Evolutionary conservation across 2,888 invertebrate species (phyloP), one percentile per base, ranked within the genome.

Genomic region (Eulithis prunata): DNA sequence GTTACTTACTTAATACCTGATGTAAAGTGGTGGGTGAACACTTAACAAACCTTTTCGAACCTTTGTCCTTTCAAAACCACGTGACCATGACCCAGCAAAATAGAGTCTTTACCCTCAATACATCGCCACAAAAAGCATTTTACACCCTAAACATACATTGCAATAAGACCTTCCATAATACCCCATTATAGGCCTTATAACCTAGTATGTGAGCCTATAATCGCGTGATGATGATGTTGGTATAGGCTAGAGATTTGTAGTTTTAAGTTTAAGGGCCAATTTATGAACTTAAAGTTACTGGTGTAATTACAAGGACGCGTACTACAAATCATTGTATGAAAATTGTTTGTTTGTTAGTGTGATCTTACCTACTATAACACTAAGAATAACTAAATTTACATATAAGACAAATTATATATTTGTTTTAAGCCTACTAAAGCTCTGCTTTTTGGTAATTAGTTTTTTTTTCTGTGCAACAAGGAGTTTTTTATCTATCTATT

Each of bases 111-210:
- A 69, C 63, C 66, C 62, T 71, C 62, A 70, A 68, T 68, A 75
- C 71, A 72, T 71, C 74, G 68, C 77, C 71, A 77, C 76, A 79
- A 78, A 78, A 71, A 72, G 75, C 73, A 76, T 74, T n/a, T 75
- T 75, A 79, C 77, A 75, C 75, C 69, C 67, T 71, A 62, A 71
- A 68, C 71, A 76, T 58, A 76, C 72, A 69, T 64, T 58, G 64
- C 58, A 61, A 65, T 66, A 66, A 52, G 61, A 62, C 56, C 55
- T 58, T 58, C 10, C 41, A 11, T 56, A 57, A 52, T 47, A 68
- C 14, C 12, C 56, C 8, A 62, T 61, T 70, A 66, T 63, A 59
- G 55, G 32, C 65, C n/a, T 62, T 68, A 57, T 59, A 28, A 7
- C 53, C 47, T 61, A n/a, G 11, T 10, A 4, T 8, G 8, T 64